Evolutionary conservation across 23 tunicate species (phyloP), one percentile per base, ranked within the genome.

Genomic region (Styela plicata): DNA sequence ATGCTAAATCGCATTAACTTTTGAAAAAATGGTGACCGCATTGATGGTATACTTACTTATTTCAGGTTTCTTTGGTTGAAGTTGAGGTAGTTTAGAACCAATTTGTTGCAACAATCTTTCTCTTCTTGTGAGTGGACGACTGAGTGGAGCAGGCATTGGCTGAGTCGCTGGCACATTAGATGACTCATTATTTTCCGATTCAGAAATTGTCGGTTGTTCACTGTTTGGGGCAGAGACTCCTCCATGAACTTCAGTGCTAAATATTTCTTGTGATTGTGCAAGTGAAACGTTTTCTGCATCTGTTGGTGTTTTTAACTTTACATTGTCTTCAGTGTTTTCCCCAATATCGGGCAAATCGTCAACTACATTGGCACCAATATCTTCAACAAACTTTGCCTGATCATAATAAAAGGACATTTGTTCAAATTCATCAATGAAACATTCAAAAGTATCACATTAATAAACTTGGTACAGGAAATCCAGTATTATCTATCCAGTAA

Each of bases 31-130:
- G n/a, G n/a, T n/a, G n/a, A n/a, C n/a, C n/a, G n/a, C n/a, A n/a
- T n/a, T n/a, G n/a, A n/a, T n/a, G n/a, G n/a, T n/a, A n/a, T 44
- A 44, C 57, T 44, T 44, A 76, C 81, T 57, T 76, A 22, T 53
- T 44, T 52, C 31, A 36, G 13, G 13, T 44, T 26, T 33, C 66
- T 52, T 76, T 13, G 81, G 81, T 24, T 53, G 27, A 22, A 76
- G 33, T 44, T 76, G 36, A 53, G 81, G 81, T 44, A 52, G 27
- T 27, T n/a, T 76, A 44, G 64, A 27, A 19, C 81, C 81, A 1
- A 76, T 25, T 22, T 24, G 66, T 2, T 76, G 36, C 53, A 76
- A 29, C 24, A 76, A 57, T 24, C 65, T 24, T 44, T 76, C 81
- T 53, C 66, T 76, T 29, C 31, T 24, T 7, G 81, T 76, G 24